Evolutionary conservation across 1,140 invertebrate genomes (phyloP).

Genomic region (Temnothorax curvispinosus): DNA sequence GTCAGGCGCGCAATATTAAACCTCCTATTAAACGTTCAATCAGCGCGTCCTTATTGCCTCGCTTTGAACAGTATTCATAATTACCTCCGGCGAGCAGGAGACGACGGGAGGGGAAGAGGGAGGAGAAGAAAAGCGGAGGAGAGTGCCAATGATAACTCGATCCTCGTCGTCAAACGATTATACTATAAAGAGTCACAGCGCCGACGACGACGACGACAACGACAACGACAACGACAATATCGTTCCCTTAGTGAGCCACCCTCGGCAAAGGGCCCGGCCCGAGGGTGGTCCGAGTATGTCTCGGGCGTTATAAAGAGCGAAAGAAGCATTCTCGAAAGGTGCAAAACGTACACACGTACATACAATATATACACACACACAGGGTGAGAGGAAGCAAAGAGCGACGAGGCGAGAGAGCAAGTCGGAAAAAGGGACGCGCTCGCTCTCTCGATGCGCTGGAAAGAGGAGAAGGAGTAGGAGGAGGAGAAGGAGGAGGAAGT

Average conservation of each 20-base stretch:
- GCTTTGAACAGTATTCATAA: slow-evolving; percentile 60
- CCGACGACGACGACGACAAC: neutral
- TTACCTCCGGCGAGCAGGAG: slow-evolving; percentile 44
- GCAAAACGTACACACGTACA: slow-evolving; percentile 42
- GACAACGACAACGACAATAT: neutral
- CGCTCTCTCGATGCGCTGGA: slow-evolving; percentile 21
- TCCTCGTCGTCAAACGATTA: slow-evolving; percentile 65
- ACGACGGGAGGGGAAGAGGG: neutral
- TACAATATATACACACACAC: neutral
- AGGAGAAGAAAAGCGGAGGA: neutral
- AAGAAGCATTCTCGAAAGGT: slow-evolving; percentile 71
- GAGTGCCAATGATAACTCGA: slow-evolving; percentile 61
- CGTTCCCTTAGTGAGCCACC: slow-evolving; percentile 30
- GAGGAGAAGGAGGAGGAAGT: slow-evolving; percentile 28
- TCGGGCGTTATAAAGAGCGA: slow-evolving; percentile 61
- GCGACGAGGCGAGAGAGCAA: slow-evolving; percentile 17
- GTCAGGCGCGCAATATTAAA: slow-evolving; percentile 53
- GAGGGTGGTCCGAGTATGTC: slow-evolving; percentile 54
- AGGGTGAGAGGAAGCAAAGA: slow-evolving; percentile 23
- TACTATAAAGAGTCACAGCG: slow-evolving; percentile 60
- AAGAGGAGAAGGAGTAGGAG: neutral
- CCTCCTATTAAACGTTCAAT: slow-evolving; percentile 61
- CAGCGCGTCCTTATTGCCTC: slow-evolving; percentile 58
- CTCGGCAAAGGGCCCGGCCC: slow-evolving; percentile 20
- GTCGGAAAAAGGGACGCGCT: slow-evolving; percentile 26